Evolutionary conservation across 2,113 vertebrate genomes (phyloP).

Genomic region (Notechis scutatus): DNA sequence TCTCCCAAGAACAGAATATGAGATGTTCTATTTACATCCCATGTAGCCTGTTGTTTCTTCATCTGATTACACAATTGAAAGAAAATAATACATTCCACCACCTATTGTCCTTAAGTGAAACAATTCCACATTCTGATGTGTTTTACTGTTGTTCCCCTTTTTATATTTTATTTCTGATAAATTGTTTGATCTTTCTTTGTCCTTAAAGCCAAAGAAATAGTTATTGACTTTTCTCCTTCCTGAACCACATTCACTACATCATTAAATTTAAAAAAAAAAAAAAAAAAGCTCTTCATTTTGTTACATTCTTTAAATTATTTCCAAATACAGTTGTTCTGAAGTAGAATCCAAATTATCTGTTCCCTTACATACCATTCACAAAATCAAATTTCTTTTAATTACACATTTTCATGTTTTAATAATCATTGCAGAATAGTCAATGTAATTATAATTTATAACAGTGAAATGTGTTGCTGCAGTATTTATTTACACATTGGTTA

Average conservation of each 20-base stretch:
- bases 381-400: not conserved
- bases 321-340: conserved; percentile 37
- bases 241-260: conserved; percentile 46
- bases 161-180: conserved; percentile 26
- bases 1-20: not conserved
- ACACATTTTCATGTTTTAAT: conserved; percentile 23
- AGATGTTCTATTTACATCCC: conserved; percentile 26
- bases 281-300: conserved; percentile 36
- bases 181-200: conserved; percentile 52
- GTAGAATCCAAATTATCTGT: conserved; percentile 29
- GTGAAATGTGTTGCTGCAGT: conserved; percentile 25
- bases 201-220: conserved; percentile 35
- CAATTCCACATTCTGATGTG: conserved; percentile 36
- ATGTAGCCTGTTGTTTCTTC: conserved; percentile 17
- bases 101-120: conserved; percentile 27
- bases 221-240: conserved; percentile 43
- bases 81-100: not conserved
- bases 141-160: conserved; percentile 14
- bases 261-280: conserved; percentile 37
- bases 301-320: conserved; percentile 21
- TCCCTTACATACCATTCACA: conserved; percentile 7
- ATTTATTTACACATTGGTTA: conserved; percentile 36
- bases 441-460: conserved; percentile 27
- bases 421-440: not conserved
- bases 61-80: conserved; percentile 20